These are phyloP conservation scores for Crocidura indochinensis DNA, from an alignment of 2,797 vertebrate species.

Conservation along the genomic window DNA sequence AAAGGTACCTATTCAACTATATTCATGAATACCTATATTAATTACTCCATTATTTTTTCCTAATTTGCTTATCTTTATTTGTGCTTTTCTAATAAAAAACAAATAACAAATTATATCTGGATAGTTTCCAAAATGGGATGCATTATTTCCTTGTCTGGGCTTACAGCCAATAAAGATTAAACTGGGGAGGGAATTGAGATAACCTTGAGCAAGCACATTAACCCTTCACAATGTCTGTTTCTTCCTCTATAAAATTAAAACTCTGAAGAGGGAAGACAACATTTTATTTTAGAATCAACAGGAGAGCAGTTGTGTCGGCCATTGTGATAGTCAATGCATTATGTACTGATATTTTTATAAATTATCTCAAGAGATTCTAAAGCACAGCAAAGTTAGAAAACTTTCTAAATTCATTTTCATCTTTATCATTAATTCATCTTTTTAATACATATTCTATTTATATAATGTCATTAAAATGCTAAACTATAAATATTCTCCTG, in stretches of 20 bases:
- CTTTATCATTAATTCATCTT: slow-evolving; percentile 41
- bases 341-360: not conserved
- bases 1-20: slow-evolving; percentile 24
- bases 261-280: not conserved
- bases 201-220: slow-evolving; percentile 13
- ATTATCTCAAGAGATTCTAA: slow-evolving; percentile 18
- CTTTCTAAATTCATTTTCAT: slow-evolving; percentile 25
- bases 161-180: slow-evolving; percentile 77
- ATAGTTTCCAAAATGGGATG: slow-evolving; percentile 58
- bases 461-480: slow-evolving; percentile 24
- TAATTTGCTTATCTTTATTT: slow-evolving; percentile 58
- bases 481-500: not conserved
- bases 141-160: slow-evolving; percentile 74
- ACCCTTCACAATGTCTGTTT: slow-evolving; percentile 50
- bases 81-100: slow-evolving; percentile 69
- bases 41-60: slow-evolving; percentile 20
- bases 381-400: not conserved
- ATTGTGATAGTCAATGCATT: not conserved
- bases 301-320: not conserved
- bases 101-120: slow-evolving; percentile 52
- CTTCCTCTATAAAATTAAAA: slow-evolving; percentile 47
- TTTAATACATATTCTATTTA: not conserved
- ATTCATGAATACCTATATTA: slow-evolving; percentile 44
- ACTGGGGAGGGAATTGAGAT: slow-evolving; percentile 52
- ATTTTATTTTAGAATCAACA: not conserved